Evolutionary conservation across 2,888 invertebrate genomes (phyloP).

Genomic region (Vandiemenella viatica): DNA sequence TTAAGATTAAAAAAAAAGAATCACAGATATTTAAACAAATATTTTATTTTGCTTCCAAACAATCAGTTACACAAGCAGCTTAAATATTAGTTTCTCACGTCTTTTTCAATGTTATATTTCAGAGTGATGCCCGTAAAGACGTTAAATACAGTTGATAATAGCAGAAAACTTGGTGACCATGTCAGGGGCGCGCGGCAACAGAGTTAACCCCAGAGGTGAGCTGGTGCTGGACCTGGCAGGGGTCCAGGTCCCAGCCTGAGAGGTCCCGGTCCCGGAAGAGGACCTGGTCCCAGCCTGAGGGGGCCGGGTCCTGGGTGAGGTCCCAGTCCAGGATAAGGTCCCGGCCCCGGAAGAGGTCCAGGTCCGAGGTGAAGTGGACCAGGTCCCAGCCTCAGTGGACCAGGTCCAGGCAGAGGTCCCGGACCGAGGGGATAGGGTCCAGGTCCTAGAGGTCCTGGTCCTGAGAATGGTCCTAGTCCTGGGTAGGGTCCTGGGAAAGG

Average conservation of each 20-base stretch:
- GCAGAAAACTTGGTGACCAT: not conserved
- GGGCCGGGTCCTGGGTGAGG: not conserved
- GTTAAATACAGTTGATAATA: too few relatives aligned
- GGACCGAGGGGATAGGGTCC: not conserved
- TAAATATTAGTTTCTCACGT: not conserved
- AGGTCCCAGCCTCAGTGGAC: not conserved
- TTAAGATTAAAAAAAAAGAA: too few relatives aligned
- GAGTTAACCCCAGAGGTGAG: not conserved
- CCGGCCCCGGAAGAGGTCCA: not conserved
- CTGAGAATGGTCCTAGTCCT: not conserved
- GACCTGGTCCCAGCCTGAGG: not conserved
- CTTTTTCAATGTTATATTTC: not conserved
- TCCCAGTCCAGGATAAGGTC: not conserved
- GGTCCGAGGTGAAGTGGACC: not conserved
- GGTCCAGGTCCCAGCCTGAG: not conserved
- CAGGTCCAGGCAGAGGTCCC: not conserved
- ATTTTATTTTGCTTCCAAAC: too few relatives aligned
- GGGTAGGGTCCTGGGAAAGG: not conserved
- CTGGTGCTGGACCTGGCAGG: not conserved
- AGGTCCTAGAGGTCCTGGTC: not conserved
- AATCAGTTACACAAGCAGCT: too few relatives aligned
- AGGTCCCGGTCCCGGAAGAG: not conserved
- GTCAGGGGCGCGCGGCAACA: not conserved
- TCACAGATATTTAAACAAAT: too few relatives aligned
- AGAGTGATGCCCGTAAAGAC: slow-evolving; percentile 11